Conservation (phyloP, 2,113 vertebrate species). For the Telmatochromis brachygnathus region DNA sequence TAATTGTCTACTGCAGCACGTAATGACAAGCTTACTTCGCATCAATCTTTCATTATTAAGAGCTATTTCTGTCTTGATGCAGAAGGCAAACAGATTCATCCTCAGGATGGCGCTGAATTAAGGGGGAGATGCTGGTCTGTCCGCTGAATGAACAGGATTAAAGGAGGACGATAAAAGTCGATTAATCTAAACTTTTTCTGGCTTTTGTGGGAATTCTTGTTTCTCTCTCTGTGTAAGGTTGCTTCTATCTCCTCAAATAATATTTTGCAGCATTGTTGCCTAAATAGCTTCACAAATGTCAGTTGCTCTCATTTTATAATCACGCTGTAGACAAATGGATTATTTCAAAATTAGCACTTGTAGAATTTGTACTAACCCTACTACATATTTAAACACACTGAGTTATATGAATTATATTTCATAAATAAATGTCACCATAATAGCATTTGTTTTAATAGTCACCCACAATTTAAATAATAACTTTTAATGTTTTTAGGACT, state of each 20-base stretch:
- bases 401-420: neutral
- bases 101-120: conserved; percentile 13
- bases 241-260: neutral
- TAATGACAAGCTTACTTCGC: conserved; percentile 74
- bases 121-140: conserved; percentile 13
- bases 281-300: neutral
- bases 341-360: neutral
- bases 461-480: neutral
- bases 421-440: neutral
- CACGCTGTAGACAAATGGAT: fast-evolving
- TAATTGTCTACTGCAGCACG: conserved; percentile 76
- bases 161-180: neutral
- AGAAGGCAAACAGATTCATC: conserved; percentile 28
- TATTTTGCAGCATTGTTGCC: neutral
- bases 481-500: neutral
- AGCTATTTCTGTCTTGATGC: conserved; percentile 66
- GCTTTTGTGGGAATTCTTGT: neutral
- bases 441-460: neutral
- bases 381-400: neutral
- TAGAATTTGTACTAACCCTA: neutral
- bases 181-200: neutral
- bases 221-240: neutral
- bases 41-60: conserved; percentile 78
- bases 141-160: neutral
- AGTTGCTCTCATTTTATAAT: neutral